phyloP scores from a whole-genome alignment of 2,113 vertebrate genomes.

The Chrysochloris asiatica region DNA sequence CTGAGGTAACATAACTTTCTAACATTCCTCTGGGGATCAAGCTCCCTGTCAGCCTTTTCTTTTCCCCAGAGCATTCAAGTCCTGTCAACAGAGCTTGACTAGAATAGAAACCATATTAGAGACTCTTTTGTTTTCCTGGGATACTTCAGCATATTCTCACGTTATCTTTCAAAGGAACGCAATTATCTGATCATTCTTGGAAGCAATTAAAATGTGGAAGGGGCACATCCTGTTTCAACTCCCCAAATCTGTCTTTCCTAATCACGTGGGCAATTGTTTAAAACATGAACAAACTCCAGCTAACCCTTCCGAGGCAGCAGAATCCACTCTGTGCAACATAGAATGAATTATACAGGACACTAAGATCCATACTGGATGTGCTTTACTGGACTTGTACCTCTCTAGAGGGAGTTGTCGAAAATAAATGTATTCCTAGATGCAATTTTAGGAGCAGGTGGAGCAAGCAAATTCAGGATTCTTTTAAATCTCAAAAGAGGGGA shows the following conservation, averaged over 20 bases:
- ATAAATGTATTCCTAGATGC: no score
- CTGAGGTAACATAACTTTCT: background rate
- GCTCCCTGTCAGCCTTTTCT: background rate
- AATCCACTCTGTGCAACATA: constrained; percentile 22
- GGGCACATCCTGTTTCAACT: constrained; percentile 21
- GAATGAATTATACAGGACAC: constrained; percentile 54
- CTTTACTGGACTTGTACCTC: background rate
- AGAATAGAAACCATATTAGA: background rate
- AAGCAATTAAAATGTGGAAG: constrained; percentile 68
- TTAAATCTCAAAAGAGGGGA: background rate
- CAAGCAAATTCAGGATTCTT: no score
- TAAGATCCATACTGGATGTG: constrained; percentile 48
- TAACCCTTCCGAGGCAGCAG: constrained; percentile 43
- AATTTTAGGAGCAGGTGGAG: background rate
- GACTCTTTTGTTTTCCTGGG: background rate
- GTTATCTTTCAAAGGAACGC: constrained; percentile 44
- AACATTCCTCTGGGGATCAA: background rate
- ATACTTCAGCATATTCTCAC: background rate
- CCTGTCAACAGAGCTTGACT: background rate
- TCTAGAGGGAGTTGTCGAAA: no score
- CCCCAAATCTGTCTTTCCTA: background rate
- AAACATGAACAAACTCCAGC: constrained; percentile 14
- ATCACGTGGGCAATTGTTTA: constrained; percentile 39
- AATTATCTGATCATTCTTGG: constrained; percentile 59
- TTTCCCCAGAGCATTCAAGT: background rate